These are phyloP conservation scores for Meteorus cinctellus DNA, from an alignment of 2,888 invertebrate genomes.

Conservation along the genomic window DNA sequence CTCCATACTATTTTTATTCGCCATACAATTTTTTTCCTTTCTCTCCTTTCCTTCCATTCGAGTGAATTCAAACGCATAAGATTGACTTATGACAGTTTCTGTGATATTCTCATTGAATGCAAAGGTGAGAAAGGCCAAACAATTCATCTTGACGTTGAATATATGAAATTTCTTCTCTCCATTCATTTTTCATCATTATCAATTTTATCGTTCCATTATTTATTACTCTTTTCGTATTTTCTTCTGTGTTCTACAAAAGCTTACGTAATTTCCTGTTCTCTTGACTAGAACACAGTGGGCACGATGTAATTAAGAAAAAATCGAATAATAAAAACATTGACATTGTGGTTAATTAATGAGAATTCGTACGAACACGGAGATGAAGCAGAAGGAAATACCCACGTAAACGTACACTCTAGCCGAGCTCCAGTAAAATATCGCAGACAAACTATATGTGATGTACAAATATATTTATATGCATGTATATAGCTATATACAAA, in stretches of 20 bases:
- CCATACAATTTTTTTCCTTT: background rate
- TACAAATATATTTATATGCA: background rate
- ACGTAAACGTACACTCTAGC: background rate
- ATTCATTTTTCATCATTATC: background rate
- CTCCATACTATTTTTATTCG: background rate
- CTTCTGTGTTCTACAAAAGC: background rate
- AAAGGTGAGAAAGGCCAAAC: background rate
- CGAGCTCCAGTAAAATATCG: background rate
- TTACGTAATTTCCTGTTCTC: background rate
- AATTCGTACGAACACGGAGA: background rate
- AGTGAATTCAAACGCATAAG: background rate
- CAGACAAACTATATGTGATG: background rate
- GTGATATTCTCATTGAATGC: background rate
- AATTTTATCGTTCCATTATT: background rate
- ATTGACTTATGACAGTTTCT: background rate
- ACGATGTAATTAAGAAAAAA: background rate
- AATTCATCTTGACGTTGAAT: background rate
- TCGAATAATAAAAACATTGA: background rate
- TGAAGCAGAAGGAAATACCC: background rate
- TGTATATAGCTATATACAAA: background rate
- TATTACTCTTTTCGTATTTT: background rate
- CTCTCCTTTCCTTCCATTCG: background rate
- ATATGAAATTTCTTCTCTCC: background rate
- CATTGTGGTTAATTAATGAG: constrained; percentile 2
- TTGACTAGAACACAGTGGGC: background rate